Evolutionary conservation across 2,888 invertebrate species (phyloP), one percentile per base, ranked within the genome.

Genomic region (Coenonympha glycerion): DNA sequence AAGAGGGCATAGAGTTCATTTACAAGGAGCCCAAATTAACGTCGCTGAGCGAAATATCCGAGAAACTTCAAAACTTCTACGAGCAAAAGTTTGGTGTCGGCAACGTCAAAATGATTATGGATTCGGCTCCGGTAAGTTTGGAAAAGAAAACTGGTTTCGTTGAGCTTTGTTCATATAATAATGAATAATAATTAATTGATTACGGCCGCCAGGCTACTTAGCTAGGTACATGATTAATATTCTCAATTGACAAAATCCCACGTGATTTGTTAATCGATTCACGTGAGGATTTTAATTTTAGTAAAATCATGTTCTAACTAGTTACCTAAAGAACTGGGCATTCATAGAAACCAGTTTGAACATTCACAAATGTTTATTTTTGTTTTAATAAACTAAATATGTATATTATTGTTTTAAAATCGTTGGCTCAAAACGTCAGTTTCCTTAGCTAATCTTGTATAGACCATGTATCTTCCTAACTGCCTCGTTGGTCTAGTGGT

Each of bases 21-120:
- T 99, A 98, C 76, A 97, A 98, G 73, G 98, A 98, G 70, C 97
- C 97, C 0, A 98, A 98, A 80, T 89, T 98, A 26, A 98, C 98
- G 1, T 94, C 96, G 0, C 87, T 99, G 26, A 94, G 97, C 58
- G 98, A 98, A 80, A 95, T 98, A 55, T 95, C 97, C 0, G 97
- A 97, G 69, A 90, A 96, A 49, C 87, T 98, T 36, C 90, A 92
- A 58, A 92, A 91, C 55, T 91, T 95, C 65, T 97, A 95, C 73
- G 92, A 92, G 57, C 93, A 94, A 58, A 96, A 97, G 75, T 95
- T 95, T 74, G 97, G 97, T 1, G 88, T 89, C 33, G 96, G 93
- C 61, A 91, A 91, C 53, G 95, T 98, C 3, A 95, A 95, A 78
- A 92, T 98, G 87, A 96, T 97, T 48, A 95, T 95, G 92, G 97